Percentiles rank a stretch among this genome's conserved stretches.
Evolutionary conservation across 2,113 vertebrate genomes (phyloP).

Genomic region (Myiagra hebetior): DNA sequence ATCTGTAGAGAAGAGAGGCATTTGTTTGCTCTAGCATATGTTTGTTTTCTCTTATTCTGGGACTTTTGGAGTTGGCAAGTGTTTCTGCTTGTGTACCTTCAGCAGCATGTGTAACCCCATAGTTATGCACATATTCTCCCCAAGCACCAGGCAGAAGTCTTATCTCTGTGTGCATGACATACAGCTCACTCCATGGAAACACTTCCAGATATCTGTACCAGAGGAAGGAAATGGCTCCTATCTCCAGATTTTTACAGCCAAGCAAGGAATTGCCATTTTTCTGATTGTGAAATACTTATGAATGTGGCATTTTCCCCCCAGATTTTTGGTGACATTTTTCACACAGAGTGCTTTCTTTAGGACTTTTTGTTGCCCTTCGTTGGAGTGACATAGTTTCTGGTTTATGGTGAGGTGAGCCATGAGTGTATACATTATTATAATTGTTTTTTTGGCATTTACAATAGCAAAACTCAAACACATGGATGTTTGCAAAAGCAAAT

Average conservation of each 20-base stretch:
- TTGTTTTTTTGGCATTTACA: neutral
- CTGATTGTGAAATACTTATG: neutral
- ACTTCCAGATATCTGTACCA: neutral
- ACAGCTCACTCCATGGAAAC: slow-evolving; percentile 12
- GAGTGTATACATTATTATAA: neutral
- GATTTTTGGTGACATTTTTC: neutral
- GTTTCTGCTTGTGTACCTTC: neutral
- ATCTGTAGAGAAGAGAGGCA: neutral
- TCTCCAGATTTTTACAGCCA: neutral
- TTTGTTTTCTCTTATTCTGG: neutral
- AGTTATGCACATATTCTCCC: neutral
- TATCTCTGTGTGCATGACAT: slow-evolving; percentile 2
- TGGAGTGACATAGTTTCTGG: neutral
- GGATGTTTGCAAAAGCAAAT: neutral
- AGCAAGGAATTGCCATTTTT: neutral
- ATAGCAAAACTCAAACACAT: neutral
- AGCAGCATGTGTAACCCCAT: neutral
- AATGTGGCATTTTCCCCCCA: neutral
- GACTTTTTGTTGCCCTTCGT: neutral
- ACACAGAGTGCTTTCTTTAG: neutral
- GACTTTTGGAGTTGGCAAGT: neutral
- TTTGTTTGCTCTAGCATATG: neutral
- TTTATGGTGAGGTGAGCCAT: neutral
- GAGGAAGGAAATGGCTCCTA: slow-evolving; percentile 34
- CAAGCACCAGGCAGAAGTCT: neutral